phyloP scores from a whole-genome alignment of 2,797 vertebrate genomes.

The Garrulus glandarius region DNA sequence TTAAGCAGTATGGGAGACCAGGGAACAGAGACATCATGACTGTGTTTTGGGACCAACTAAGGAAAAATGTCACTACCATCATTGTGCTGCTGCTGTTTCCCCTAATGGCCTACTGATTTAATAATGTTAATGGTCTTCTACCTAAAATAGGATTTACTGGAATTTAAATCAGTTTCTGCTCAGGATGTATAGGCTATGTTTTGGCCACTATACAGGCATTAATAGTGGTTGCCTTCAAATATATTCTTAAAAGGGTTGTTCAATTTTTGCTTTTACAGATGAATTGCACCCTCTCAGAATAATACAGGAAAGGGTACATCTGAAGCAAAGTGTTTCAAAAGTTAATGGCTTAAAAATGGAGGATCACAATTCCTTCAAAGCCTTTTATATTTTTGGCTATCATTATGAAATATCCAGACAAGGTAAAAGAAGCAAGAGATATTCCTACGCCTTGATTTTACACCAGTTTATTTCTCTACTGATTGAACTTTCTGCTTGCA shows the following conservation, averaged over 20 bases:
- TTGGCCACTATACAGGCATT: neutral
- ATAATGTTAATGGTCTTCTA: conserved; percentile 19
- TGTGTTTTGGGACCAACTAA: neutral
- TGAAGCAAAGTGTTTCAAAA: neutral
- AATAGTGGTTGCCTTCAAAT: neutral
- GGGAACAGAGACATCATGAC: neutral
- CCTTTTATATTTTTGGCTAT: neutral
- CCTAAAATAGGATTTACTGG: neutral
- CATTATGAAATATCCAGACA: neutral
- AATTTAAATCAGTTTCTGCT: neutral
- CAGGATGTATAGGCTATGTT: neutral
- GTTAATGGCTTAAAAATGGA: neutral
- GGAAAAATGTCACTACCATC: neutral
- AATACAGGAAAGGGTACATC: neutral
- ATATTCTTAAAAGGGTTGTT: neutral
- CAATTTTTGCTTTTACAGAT: neutral
- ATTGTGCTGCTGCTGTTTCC: neutral
- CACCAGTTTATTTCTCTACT: neutral
- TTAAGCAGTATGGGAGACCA: neutral
- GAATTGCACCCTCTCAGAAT: neutral
- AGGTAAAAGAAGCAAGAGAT: neutral
- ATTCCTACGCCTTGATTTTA: neutral
- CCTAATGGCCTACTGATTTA: conserved; percentile 23
- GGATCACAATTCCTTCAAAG: neutral
- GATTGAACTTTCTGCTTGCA: neutral